Percentiles rank a stretch among this genome's conserved stretches.
phyloP scores from a whole-genome alignment of 1,140 invertebrate species.

The Drosophila eugracilis region DNA sequence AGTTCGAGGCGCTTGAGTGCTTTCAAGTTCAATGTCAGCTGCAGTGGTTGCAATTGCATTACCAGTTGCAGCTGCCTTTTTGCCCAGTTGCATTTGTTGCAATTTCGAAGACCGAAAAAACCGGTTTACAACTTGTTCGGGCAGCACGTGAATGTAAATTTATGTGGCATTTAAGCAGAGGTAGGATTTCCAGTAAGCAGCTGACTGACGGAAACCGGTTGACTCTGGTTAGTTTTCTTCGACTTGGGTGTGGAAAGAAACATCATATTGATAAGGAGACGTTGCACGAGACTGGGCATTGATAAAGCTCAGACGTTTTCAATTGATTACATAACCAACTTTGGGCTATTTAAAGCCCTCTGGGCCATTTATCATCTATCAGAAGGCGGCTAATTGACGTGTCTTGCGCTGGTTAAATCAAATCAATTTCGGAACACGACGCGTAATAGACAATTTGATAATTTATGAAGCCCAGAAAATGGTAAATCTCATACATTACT shows the following conservation, averaged over 20 bases:
- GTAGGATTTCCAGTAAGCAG: conserved; percentile 37
- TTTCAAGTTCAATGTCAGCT: conserved; percentile 79
- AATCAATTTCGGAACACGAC: conserved; percentile 57
- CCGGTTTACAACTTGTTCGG: conserved; percentile 58
- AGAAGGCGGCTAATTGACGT: conserved; percentile 41
- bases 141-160: conserved; percentile 55
- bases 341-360: conserved; percentile 23
- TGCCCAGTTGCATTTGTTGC: conserved; percentile 54
- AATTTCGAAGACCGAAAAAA: conserved; percentile 39
- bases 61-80: conserved; percentile 52
- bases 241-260: background rate
- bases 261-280: conserved; percentile 7
- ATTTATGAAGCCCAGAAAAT: conserved; percentile 50
- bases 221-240: conserved; percentile 16
- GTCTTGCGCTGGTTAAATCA: conserved; percentile 24
- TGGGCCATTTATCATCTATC: conserved; percentile 18
- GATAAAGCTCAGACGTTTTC: conserved; percentile 14
- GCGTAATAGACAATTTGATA: conserved; percentile 68
- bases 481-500: conserved; percentile 66
- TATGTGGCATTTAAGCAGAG: conserved; percentile 27
- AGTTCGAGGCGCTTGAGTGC: conserved; percentile 23
- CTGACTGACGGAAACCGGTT: conserved; percentile 47
- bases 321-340: conserved; percentile 17
- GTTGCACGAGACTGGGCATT: conserved; percentile 30
- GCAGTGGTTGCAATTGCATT: conserved; percentile 32